Evolutionary conservation across 1,140 invertebrate species (phyloP).

Genomic region (Tribolium castaneum): DNA sequence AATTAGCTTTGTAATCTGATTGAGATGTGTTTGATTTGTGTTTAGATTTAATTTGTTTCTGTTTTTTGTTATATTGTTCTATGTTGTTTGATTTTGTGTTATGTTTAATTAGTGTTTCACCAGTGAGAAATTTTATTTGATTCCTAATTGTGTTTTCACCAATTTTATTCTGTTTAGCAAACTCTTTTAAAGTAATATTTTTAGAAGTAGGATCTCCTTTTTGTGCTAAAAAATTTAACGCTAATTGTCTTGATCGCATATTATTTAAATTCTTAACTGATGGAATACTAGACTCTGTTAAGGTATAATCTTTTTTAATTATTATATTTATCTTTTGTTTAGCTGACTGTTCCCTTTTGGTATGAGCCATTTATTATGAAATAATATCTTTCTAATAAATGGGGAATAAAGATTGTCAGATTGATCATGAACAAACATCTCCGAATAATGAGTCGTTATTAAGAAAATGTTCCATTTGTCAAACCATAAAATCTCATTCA

Average conservation of each 20-base stretch:
- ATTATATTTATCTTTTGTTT: background rate
- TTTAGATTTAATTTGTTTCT: conserved; percentile 4
- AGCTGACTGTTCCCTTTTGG: conserved; percentile 20
- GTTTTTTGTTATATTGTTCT: conserved; percentile 6
- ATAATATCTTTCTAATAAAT: too few relatives aligned
- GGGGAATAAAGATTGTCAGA: background rate
- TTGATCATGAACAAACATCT: too few relatives aligned
- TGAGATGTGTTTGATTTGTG: conserved; percentile 5
- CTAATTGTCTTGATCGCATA: conserved; percentile 25
- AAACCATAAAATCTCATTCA: too few relatives aligned
- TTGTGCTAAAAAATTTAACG: conserved; percentile 24
- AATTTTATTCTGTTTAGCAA: background rate
- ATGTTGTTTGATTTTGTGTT: background rate
- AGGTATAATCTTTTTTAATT: background rate
- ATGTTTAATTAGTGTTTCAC: background rate
- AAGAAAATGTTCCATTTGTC: too few relatives aligned
- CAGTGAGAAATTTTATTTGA: background rate
- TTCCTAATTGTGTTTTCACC: background rate
- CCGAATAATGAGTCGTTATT: too few relatives aligned
- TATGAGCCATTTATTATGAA: background rate
- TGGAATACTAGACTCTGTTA: conserved; percentile 17
- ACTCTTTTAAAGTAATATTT: background rate
- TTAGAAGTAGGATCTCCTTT: background rate
- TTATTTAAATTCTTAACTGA: conserved; percentile 29
- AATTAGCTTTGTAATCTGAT: conserved; percentile 8